Conservation (phyloP, 2,888 invertebrate genomes). For the Nemoura dubitans region DNA sequence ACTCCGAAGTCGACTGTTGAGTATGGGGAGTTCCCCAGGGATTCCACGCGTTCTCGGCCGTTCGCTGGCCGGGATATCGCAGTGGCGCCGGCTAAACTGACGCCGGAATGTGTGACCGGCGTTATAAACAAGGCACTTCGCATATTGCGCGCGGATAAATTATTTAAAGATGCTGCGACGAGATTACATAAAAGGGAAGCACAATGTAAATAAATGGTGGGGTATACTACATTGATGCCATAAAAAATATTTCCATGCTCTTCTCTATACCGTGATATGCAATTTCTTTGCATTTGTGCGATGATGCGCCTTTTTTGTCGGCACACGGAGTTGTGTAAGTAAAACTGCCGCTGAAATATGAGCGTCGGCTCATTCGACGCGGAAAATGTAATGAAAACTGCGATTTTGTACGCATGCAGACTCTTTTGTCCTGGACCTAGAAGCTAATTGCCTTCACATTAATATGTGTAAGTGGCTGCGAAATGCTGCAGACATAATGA, state of each 20-base stretch:
- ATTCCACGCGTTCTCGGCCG: not conserved
- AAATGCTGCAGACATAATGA: not conserved
- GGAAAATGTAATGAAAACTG: not conserved
- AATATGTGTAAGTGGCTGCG: not conserved
- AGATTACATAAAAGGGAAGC: constrained; percentile 13
- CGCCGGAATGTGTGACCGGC: constrained; percentile 30
- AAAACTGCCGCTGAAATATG: not conserved
- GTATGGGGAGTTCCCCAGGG: not conserved
- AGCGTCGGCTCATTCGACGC: not conserved
- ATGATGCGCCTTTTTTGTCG: not conserved
- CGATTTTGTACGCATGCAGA: not conserved
- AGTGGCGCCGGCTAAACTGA: not conserved
- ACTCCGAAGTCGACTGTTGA: not conserved
- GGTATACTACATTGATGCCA: not conserved
- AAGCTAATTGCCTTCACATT: not conserved
- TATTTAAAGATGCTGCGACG: constrained; percentile 23
- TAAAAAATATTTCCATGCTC: not conserved
- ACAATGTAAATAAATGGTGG: not conserved
- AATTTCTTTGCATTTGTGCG: constrained; percentile 7
- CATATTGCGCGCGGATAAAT: constrained; percentile 31
- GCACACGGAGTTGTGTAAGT: not conserved
- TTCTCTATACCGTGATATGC: not conserved
- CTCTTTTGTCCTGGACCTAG: not conserved
- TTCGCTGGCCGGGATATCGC: not conserved
- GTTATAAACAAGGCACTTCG: constrained; percentile 33